These are phyloP conservation scores for Phenganax marumi DNA, from an alignment of 92 coral and sea anemone species.

Conservation along the genomic window DNA sequence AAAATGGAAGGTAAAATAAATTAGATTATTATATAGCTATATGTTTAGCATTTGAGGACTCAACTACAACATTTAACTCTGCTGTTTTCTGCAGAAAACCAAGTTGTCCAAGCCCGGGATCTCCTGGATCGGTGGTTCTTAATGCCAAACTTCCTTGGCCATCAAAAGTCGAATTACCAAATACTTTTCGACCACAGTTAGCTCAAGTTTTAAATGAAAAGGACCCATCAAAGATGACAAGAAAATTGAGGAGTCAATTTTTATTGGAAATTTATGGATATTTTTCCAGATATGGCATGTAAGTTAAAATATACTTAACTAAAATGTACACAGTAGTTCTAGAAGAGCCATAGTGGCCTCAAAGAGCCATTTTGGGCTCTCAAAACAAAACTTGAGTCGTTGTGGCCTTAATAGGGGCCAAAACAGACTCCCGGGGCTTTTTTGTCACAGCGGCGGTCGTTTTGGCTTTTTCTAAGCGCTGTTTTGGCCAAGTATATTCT, in stretches of 20 bases:
- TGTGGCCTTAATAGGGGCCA: too few species aligned
- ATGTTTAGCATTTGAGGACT: too few species aligned
- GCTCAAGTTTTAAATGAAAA: slow-evolving; percentile 14
- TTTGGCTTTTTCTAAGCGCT: too few species aligned
- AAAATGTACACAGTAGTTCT: background rate
- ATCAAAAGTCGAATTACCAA: slow-evolving; percentile 42
- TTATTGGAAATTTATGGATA: slow-evolving; percentile 45
- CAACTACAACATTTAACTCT: too few species aligned
- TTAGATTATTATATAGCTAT: too few species aligned
- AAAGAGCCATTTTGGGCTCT: background rate
- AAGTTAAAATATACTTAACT: too few species aligned
- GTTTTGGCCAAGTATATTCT: too few species aligned
- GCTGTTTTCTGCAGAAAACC: background rate
- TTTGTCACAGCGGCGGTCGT: too few species aligned
- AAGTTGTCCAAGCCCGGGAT: background rate
- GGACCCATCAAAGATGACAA: slow-evolving; percentile 31
- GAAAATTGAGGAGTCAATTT: slow-evolving; percentile 45
- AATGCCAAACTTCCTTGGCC: slow-evolving; percentile 65
- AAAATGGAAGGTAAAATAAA: too few species aligned
- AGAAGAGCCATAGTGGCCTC: background rate
- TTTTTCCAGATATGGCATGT: slow-evolving; percentile 61
- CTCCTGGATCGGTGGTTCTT: slow-evolving; percentile 14
- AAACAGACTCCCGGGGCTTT: too few species aligned
- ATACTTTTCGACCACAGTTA: slow-evolving; percentile 45
- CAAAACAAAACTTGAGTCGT: too few species aligned